Evolutionary conservation across 2,797 vertebrate species (phyloP).

Genomic region (Danio albolineatus): DNA sequence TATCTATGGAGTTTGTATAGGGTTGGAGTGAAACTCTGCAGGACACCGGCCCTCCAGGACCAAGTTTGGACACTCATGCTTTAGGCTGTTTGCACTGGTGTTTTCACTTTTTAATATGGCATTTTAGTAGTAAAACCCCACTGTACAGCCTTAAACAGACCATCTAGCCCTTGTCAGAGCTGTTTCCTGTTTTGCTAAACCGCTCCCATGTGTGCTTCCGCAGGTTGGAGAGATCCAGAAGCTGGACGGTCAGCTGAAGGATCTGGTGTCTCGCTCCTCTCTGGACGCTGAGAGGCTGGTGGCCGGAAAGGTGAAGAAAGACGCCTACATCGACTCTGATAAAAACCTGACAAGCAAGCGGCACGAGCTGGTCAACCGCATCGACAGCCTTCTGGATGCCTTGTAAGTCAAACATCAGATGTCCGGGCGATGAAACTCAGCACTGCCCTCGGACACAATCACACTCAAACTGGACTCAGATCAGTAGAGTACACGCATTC

Average conservation of each 20-base stretch:
- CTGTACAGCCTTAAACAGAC: no score
- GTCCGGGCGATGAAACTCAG: neutral
- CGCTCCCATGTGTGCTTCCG: neutral
- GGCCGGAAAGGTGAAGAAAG: conserved; percentile 96
- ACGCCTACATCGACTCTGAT: conserved; percentile 93
- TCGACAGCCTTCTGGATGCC: conserved; percentile 94
- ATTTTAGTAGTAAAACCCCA: no score
- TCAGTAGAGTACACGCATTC: neutral
- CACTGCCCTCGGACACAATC: conserved; percentile 20
- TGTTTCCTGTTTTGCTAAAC: no score
- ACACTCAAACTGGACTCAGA: conserved; percentile 30
- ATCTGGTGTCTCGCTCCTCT: conserved; percentile 89
- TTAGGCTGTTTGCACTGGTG: no score
- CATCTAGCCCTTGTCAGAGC: no score
- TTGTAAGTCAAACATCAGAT: conserved; percentile 71
- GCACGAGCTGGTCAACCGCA: conserved; percentile 92
- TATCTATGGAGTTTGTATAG: no score
- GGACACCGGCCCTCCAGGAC: no score
- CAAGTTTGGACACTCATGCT: no score
- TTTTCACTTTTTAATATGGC: no score
- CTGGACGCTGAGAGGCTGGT: conserved; percentile 95
- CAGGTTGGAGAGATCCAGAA: conserved; percentile 98
- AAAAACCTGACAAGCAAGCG: conserved; percentile 88
- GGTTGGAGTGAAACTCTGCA: no score
- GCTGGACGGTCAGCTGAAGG: conserved; percentile 92